phyloP scores from a whole-genome alignment of 2,113 vertebrate species.

The Apeltes quadracus region DNA sequence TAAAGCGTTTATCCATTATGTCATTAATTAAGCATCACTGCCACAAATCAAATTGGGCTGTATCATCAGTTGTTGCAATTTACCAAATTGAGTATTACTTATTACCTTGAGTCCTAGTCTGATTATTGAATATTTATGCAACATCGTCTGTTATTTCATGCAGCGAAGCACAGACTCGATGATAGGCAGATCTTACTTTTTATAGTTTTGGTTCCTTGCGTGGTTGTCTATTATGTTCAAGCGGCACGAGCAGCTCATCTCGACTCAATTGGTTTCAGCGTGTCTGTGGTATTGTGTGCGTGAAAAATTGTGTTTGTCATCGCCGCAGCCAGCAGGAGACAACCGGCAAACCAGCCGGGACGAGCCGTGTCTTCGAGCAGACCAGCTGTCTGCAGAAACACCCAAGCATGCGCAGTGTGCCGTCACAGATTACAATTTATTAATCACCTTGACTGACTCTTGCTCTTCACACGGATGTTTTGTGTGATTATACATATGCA shows the following conservation, averaged over 20 bases:
- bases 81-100: neutral
- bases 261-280: neutral
- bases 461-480: neutral
- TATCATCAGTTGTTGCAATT: neutral
- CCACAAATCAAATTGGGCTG: neutral
- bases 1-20: neutral
- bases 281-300: neutral
- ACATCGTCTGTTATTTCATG: neutral
- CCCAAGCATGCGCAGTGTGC: conserved; percentile 1
- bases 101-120: neutral
- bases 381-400: conserved; percentile 17
- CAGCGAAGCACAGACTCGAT: neutral
- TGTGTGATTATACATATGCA: neutral
- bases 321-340: conserved; percentile 23
- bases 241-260: neutral
- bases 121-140: neutral
- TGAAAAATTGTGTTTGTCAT: conserved; percentile 61
- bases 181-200: too few species aligned
- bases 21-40: neutral
- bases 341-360: conserved; percentile 49
- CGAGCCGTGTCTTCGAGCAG: conserved; percentile 20
- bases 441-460: neutral
- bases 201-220: neutral
- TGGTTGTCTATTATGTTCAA: neutral
- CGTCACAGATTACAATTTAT: conserved; percentile 17